Conservation (phyloP, 2,113 vertebrate genomes). For the Tenrec ecaudatus region DNA sequence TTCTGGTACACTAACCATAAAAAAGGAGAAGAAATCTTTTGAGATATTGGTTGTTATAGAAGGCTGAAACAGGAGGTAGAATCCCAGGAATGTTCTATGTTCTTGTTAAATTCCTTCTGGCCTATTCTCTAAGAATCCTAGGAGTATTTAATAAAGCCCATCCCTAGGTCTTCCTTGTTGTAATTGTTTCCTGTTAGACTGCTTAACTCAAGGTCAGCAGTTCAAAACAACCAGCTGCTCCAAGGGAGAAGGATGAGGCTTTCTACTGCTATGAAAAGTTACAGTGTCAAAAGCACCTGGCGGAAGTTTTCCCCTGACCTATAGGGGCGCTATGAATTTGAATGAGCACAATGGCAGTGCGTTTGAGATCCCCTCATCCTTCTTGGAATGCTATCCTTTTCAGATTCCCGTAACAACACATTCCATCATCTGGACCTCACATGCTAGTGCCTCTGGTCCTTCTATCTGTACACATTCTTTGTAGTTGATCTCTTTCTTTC, state of each 20-base stretch:
- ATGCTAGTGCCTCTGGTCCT: background rate
- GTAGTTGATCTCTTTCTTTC: background rate
- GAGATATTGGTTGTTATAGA: background rate
- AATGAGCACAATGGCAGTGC: too few relatives aligned
- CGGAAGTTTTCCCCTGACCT: too few relatives aligned
- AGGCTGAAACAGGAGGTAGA: background rate
- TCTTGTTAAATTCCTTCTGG: background rate
- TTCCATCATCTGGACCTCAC: background rate
- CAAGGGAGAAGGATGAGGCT: too few relatives aligned
- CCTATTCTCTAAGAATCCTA: background rate
- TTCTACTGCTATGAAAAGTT: too few relatives aligned
- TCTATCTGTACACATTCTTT: background rate
- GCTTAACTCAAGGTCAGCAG: too few relatives aligned
- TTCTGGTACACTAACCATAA: background rate
- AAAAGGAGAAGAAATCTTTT: background rate
- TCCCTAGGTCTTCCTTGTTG: too few relatives aligned
- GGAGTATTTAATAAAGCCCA: background rate
- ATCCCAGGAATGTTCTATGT: background rate
- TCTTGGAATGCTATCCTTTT: background rate
- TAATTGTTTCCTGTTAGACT: too few relatives aligned
- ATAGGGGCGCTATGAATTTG: too few relatives aligned
- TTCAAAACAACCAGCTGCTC: too few relatives aligned
- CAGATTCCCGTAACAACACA: background rate
- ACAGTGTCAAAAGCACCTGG: too few relatives aligned
- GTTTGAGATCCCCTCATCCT: background rate